phyloP scores from a whole-genome alignment of 2,113 vertebrate genomes.

The human region GRCh38 chr5:109998501-109999000 shows the following conservation, averaged over 20 bases:
- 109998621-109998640: neutral
- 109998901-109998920: conserved; percentile 32
- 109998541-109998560: conserved; percentile 4
- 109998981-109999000: neutral
- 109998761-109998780: conserved; percentile 29
- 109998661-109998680: neutral
- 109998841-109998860: neutral
- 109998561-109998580: neutral
- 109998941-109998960: neutral
- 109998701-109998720: conserved; percentile 11
- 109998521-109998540: neutral
- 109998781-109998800: neutral
- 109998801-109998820: neutral
- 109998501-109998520: neutral
- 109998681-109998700: neutral
- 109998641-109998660: neutral
- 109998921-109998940: neutral
- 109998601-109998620: conserved; percentile 42
- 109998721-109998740: conserved; percentile 30
- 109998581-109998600: conserved; percentile 27
- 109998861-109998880: neutral
- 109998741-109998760: conserved; percentile 31
- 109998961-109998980: neutral
- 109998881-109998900: neutral
- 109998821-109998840: neutral